Evolutionary conservation across 2,113 vertebrate species (phyloP).

Genomic region (Eulemur macaco): DNA sequence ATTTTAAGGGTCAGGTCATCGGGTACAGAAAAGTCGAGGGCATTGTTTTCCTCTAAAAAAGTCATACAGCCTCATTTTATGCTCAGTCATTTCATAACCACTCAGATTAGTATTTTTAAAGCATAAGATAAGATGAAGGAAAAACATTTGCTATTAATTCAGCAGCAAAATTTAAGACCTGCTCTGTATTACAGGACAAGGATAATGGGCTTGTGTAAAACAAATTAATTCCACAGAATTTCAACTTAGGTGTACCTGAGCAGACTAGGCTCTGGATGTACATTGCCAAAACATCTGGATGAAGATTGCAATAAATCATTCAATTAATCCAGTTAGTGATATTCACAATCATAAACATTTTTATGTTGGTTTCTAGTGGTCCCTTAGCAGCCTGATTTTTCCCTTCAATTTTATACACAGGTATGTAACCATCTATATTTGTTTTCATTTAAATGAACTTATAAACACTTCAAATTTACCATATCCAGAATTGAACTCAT

Average conservation of each 20-base stretch:
- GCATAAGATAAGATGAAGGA: not conserved
- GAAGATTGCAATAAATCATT: not conserved
- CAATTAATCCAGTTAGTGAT: not conserved
- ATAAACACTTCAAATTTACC: not conserved
- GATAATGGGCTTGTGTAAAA: not conserved
- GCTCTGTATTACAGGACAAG: not conserved
- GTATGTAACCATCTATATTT: not conserved
- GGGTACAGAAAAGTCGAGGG: not conserved
- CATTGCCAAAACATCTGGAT: not conserved
- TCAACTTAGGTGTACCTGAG: not conserved
- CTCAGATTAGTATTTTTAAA: not conserved
- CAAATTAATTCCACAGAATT: not conserved
- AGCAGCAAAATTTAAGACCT: not conserved
- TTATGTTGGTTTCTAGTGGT: not conserved
- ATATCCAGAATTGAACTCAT: not conserved
- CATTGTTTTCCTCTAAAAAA: constrained; percentile 43
- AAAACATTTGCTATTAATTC: not conserved
- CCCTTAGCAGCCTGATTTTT: not conserved
- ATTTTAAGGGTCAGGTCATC: not conserved
- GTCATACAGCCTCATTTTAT: not conserved
- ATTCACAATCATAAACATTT: not conserved
- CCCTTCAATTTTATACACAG: not conserved
- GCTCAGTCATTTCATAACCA: constrained; percentile 29
- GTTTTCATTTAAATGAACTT: not conserved
- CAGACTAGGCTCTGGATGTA: not conserved